These are phyloP conservation scores for Aplodontia rufa DNA, from an alignment of 2,113 vertebrate species.

Conservation along the genomic window DNA sequence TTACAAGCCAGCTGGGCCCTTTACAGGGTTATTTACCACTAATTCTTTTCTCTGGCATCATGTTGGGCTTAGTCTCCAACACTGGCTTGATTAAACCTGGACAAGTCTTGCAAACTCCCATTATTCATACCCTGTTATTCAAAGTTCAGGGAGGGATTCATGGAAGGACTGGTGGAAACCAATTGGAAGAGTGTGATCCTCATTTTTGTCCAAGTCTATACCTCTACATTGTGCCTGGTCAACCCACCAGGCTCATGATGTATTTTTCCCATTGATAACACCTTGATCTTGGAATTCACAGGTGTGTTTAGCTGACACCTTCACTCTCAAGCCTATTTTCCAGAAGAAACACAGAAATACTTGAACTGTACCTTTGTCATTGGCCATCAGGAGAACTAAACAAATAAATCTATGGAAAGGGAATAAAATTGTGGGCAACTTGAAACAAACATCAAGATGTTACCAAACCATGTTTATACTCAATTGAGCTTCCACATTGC, in stretches of 20 bases:
- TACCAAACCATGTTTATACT: neutral
- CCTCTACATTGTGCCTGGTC: neutral
- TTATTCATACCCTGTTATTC: neutral
- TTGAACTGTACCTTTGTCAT: neutral
- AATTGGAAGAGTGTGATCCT: neutral
- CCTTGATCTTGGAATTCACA: neutral
- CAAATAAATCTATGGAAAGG: neutral
- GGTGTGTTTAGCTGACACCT: neutral
- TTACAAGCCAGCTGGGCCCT: too few species aligned
- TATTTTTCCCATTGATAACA: neutral
- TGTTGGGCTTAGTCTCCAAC: too few species aligned
- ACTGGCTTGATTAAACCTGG: neutral
- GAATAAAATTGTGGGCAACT: neutral
- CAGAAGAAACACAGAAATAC: constrained; percentile 21
- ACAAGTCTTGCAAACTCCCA: neutral
- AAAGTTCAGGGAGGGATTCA: neutral
- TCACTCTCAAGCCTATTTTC: neutral
- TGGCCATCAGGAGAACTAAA: neutral
- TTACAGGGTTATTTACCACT: too few species aligned
- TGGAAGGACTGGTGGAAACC: neutral
- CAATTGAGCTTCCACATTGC: neutral
- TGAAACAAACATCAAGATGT: neutral
- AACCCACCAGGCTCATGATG: neutral
- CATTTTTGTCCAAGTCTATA: neutral
- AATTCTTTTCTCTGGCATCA: too few species aligned